Evolutionary conservation across 1,140 invertebrate species (phyloP).

Genomic region (Rhopalosiphum padi): DNA sequence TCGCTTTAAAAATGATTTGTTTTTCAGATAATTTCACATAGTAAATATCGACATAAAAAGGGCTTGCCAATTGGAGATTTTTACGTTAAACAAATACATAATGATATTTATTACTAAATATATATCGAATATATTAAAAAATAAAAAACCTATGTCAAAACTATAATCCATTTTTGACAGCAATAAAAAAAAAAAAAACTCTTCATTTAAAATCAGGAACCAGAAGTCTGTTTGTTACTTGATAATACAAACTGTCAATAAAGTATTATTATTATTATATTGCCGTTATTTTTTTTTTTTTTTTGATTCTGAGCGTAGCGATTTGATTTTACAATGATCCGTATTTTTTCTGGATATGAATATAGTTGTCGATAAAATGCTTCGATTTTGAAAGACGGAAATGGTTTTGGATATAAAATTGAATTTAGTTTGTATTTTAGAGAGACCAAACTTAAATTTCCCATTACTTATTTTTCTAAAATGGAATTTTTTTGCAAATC

Average conservation of each 20-base stretch:
- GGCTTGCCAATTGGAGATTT: background rate
- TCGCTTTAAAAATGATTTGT: background rate
- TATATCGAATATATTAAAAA: background rate
- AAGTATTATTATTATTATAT: background rate
- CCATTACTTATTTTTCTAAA: no score
- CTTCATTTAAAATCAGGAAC: background rate
- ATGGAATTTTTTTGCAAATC: no score
- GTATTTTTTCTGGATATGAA: no score
- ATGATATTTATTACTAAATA: background rate
- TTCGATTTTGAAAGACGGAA: no score
- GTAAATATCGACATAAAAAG: background rate
- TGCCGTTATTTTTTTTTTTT: background rate
- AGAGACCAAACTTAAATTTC: no score
- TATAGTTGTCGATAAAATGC: no score
- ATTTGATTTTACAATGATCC: no score
- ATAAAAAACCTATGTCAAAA: background rate
- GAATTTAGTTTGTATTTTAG: no score
- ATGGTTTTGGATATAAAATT: no score
- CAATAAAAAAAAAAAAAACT: constrained; percentile 18
- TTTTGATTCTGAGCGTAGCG: no score
- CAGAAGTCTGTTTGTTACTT: background rate
- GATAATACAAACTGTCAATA: constrained; percentile 18
- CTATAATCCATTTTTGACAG: background rate
- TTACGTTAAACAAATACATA: background rate
- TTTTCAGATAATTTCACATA: background rate